Evolutionary conservation across 2,888 invertebrate species (phyloP).

Genomic region (Leucoma salicis): DNA sequence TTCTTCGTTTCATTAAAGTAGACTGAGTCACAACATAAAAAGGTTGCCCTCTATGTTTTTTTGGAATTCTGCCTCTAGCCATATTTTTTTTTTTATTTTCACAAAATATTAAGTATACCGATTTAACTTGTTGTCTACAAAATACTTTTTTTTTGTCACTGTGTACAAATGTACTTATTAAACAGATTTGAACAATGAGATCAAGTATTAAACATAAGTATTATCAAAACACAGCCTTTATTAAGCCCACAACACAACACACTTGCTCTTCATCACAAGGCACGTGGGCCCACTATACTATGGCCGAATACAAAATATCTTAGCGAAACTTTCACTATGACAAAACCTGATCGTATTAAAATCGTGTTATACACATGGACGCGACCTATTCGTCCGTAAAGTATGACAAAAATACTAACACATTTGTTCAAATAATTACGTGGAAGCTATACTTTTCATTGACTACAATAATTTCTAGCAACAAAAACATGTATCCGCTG

Average conservation of each 20-base stretch:
- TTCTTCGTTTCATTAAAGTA: slow-evolving; percentile 37
- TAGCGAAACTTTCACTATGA: slow-evolving; percentile 14
- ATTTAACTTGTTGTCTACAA: too few species aligned
- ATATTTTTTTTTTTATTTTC: slow-evolving; percentile 16
- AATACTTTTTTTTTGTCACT: not conserved
- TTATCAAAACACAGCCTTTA: slow-evolving; percentile 12
- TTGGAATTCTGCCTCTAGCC: slow-evolving; percentile 27
- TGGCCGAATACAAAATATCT: slow-evolving; percentile 14
- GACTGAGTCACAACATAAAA: slow-evolving; percentile 35
- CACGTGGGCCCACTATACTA: slow-evolving; percentile 11
- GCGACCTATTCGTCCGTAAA: slow-evolving; percentile 17
- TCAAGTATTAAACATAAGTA: slow-evolving; percentile 26
- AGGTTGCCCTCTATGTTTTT: slow-evolving; percentile 26
- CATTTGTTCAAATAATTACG: slow-evolving; percentile 33
- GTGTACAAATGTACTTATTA: slow-evolving; percentile 7
- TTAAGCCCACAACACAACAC: not conserved
- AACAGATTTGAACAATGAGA: slow-evolving; percentile 28
- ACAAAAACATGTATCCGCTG: slow-evolving; percentile 25
- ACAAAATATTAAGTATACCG: too few species aligned
- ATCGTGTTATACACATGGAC: slow-evolving; percentile 10
- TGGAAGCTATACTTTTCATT: slow-evolving; percentile 13
- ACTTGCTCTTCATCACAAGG: slow-evolving; percentile 12
- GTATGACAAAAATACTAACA: slow-evolving; percentile 19
- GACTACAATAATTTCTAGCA: slow-evolving; percentile 24
- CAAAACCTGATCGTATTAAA: slow-evolving; percentile 6